Evolutionary conservation across 2,797 vertebrate species (phyloP), one percentile per base, ranked within the genome.

Genomic region (Lepilemur ruficaudatus): DNA sequence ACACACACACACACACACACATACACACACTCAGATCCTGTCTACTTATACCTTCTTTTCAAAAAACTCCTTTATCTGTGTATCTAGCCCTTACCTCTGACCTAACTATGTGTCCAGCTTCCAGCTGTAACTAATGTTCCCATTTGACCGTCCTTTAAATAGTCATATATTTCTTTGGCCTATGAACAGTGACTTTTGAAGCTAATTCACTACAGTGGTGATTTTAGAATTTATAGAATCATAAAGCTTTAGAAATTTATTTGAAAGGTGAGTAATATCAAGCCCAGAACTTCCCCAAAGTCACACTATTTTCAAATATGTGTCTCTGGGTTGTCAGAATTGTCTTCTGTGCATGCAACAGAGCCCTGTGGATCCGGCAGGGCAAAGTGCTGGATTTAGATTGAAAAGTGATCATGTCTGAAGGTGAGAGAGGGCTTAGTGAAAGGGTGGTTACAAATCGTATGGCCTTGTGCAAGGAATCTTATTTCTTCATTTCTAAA

Each of bases 171-270:
- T 93, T 89, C 32, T 92, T 86, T 63, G 55, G 20, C 20, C 43
- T 73, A 32, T 25, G 10, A 9, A 46, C 8, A 48, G 8, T 67
- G n/a, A 46, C 25, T 88, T 94, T 76, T 14, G 48, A 96, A 80
- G 59, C 17, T 81, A 88, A 81, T 3, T 3, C 2, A 48, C 72
- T 46, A 63, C 0, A 1, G 32, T 41, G 20, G 46, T 80, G 65
- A 94, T 95, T 94, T 93, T 63, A 81, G 69, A 25, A 84, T 81
- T 92, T 79, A 85, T 25, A 78, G 48, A 83, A 91, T 67, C 52
- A 7, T 32, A 23, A 57, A 61, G 43, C 41, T 92, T 78, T 15
- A 92, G 76, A 75, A 32, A 5, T 75, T 91, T n/a, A 69, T 61
- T 75, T 93, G 87, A 84, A 83, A 96, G 72, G 76, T 88, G 48